A percentile compares a stretch with the other conserved stretches of the same genome.
phyloP scores from a whole-genome alignment of 2,797 vertebrate genomes.

The Propithecus deckenii region DNA sequence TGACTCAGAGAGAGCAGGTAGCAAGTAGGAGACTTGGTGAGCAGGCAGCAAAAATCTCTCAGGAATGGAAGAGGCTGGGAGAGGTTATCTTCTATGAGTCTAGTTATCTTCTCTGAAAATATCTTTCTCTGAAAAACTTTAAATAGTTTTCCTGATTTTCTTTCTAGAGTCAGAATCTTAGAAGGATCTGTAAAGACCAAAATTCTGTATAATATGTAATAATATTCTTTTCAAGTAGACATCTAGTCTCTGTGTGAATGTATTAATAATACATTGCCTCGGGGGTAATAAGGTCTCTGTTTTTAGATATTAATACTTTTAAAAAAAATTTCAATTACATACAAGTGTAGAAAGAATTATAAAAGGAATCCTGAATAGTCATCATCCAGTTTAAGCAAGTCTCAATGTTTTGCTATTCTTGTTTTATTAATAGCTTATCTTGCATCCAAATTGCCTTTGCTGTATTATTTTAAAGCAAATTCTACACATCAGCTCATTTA shows the following conservation, averaged over 20 bases:
- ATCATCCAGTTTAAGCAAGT: neutral
- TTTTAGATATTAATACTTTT: too few species aligned
- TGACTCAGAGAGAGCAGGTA: neutral
- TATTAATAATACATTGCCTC: neutral
- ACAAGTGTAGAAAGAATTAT: neutral
- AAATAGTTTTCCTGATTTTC: neutral
- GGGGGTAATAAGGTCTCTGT: too few species aligned
- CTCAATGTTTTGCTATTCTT: neutral
- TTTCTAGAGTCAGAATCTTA: constrained; percentile 21
- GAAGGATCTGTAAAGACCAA: neutral
- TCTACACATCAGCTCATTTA: neutral
- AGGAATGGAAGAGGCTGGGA: neutral
- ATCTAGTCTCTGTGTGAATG: neutral
- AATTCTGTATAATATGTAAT: neutral
- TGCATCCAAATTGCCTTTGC: neutral
- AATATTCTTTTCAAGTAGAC: neutral
- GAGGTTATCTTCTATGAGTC: neutral
- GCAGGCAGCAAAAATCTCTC: neutral
- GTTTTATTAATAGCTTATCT: neutral
- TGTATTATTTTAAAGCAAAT: constrained; percentile 24
- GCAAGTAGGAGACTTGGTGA: neutral
- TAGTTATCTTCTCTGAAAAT: too few species aligned
- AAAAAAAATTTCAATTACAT: neutral
- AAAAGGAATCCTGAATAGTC: neutral
- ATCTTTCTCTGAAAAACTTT: neutral